Percentiles rank a stretch among this genome's conserved stretches.
Evolutionary conservation across 2,797 vertebrate species (phyloP).

Genomic region (Acridotheres tristis): DNA sequence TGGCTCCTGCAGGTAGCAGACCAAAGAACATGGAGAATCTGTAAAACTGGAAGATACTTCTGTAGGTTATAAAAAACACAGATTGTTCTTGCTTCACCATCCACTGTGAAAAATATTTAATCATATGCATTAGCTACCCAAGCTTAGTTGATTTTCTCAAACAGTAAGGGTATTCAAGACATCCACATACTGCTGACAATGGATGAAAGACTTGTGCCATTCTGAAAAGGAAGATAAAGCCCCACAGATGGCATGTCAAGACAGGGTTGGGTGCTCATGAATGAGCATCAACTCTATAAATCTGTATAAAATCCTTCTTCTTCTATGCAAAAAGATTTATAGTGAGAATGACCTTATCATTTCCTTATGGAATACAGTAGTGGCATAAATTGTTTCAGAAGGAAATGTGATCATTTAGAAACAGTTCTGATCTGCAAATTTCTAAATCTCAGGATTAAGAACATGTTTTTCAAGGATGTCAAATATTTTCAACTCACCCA

Average conservation of each 20-base stretch:
- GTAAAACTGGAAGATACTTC: neutral
- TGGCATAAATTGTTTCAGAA: neutral
- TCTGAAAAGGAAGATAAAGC: neutral
- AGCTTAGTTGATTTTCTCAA: neutral
- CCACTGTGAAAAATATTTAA: neutral
- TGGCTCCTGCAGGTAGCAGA: neutral
- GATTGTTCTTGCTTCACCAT: neutral
- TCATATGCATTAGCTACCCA: neutral
- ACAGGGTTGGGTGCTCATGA: neutral
- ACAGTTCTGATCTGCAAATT: neutral
- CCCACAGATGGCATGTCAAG: neutral
- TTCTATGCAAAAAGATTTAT: neutral
- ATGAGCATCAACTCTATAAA: neutral
- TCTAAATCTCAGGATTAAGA: neutral
- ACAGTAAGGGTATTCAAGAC: neutral
- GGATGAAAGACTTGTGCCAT: neutral
- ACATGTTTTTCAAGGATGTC: neutral
- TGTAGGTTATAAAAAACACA: neutral
- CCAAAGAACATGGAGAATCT: neutral
- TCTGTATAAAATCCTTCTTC: neutral
- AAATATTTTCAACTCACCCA: neutral
- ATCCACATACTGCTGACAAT: neutral
- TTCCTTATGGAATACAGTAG: neutral
- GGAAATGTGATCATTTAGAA: neutral
- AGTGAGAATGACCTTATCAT: neutral